Evolutionary conservation across 1,140 invertebrate genomes (phyloP).

Genomic region (Diorhabda elongata): DNA sequence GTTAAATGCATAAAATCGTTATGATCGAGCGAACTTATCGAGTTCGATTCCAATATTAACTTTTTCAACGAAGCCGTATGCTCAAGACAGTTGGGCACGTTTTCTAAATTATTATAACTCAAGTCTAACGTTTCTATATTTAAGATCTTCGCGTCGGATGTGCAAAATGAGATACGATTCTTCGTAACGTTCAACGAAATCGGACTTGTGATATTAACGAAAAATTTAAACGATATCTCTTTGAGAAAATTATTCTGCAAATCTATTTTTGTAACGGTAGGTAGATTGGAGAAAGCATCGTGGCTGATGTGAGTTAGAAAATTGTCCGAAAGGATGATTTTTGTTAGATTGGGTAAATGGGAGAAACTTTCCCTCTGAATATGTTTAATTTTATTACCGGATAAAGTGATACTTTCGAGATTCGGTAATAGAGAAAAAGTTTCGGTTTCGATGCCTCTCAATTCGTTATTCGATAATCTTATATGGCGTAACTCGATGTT

Average conservation of each 20-base stretch:
- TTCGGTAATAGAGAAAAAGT: slow-evolving; percentile 62
- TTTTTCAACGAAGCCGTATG: slow-evolving; percentile 60
- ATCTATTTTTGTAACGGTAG: slow-evolving; percentile 64
- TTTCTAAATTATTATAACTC: slow-evolving; percentile 62
- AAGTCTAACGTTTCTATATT: slow-evolving; percentile 66
- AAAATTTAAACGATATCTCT: slow-evolving; percentile 61
- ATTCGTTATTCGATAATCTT: slow-evolving; percentile 69
- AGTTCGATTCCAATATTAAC: slow-evolving; percentile 70
- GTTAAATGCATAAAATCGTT: slow-evolving; percentile 66
- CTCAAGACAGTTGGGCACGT: slow-evolving; percentile 61
- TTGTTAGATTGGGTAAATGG: slow-evolving; percentile 63
- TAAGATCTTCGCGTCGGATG: slow-evolving; percentile 54
- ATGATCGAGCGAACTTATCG: slow-evolving; percentile 64
- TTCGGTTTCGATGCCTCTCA: slow-evolving; percentile 56
- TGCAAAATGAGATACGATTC: slow-evolving; percentile 61
- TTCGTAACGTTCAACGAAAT: slow-evolving; percentile 65
- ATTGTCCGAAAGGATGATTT: slow-evolving; percentile 67
- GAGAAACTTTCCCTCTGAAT: slow-evolving; percentile 59
- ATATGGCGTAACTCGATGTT: slow-evolving; percentile 75
- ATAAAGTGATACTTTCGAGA: slow-evolving; percentile 66
- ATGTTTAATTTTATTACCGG: slow-evolving; percentile 63
- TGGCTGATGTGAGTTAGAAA: slow-evolving; percentile 58
- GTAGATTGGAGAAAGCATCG: slow-evolving; percentile 63
- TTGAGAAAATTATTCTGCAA: slow-evolving; percentile 68
- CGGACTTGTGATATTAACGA: slow-evolving; percentile 63